Base-by-base conservation (phyloP, 1,140 invertebrate species). In the Drosophila tani region DNA sequence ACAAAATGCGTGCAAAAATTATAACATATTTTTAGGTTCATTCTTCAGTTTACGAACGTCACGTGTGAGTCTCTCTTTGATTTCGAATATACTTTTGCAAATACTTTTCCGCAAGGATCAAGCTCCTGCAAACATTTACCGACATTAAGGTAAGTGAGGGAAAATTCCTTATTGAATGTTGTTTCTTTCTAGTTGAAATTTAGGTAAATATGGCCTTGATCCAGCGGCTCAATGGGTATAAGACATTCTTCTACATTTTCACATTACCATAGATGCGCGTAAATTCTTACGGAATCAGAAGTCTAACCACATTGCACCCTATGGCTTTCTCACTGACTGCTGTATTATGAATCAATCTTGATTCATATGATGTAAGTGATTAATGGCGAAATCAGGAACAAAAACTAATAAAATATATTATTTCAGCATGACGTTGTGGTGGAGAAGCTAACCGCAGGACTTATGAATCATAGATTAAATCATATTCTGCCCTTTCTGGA, bases 191-290 rank as follows among this genome's bases (percentile, higher is more conserved):
- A n/a, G n/a, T n/a, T n/a, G n/a, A n/a, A n/a, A n/a, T n/a, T n/a
- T 6, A 71, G 68, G 35, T 40, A 9, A 66, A 67, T 35, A 1
- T 55, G 14, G 50, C 12, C 2, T 6, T 67, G 21, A 49, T 24
- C 2, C 27, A 71, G 9, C 32, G 43, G n/a, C n/a, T n/a, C n/a
- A n/a, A n/a, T n/a, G n/a, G n/a, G n/a, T n/a, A n/a, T n/a, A n/a
- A n/a, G n/a, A n/a, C 35, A 0, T 71, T 71, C 11, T 49, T n/a
- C 1, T 67, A 71, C 12, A 71, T 67, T 32, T 0, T 68, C 0
- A 57, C 50, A 5, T 6, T 56, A n/a, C n/a, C n/a, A n/a, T n/a
- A 0, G 35, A 71, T 41, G 43, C 17, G 0, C 67, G 43, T 5
- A 29, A 57, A n/a, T 71, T 57, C 32, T 0, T 68, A 1, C 5